Conservation (phyloP, 2,888 invertebrate species). For the Apotomis betuletana region DNA sequence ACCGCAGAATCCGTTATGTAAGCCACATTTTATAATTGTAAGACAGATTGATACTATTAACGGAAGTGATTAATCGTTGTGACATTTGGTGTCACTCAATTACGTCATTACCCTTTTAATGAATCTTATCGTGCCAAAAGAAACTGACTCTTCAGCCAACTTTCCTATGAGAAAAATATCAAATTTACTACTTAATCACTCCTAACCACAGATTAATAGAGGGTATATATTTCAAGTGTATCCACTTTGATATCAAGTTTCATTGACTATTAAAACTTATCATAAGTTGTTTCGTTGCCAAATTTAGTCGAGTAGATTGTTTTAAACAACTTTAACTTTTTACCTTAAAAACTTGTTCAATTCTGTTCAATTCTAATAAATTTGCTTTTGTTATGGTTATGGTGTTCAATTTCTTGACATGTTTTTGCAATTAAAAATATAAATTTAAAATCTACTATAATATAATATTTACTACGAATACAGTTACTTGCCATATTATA, state of each 20-base stretch:
- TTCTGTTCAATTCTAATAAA: too few relatives aligned
- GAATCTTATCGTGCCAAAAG: not conserved
- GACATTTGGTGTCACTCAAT: constrained; percentile 3
- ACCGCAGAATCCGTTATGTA: not conserved
- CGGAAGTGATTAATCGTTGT: constrained; percentile 8
- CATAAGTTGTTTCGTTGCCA: not conserved
- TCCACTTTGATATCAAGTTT: not conserved
- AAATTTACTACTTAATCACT: not conserved
- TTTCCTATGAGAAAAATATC: not conserved
- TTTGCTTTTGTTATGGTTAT: too few relatives aligned
- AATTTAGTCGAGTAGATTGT: not conserved
- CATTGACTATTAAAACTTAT: not conserved
- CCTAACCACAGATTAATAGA: not conserved
- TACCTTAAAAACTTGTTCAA: too few relatives aligned
- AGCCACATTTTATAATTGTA: constrained; percentile 1
- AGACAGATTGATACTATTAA: constrained; percentile 2
- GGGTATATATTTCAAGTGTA: not conserved
- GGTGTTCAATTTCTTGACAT: too few relatives aligned
- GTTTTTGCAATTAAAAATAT: too few relatives aligned
- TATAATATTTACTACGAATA: not conserved
- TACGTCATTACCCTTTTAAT: constrained; percentile 4
- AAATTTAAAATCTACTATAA: too few relatives aligned
- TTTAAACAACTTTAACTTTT: too few relatives aligned
- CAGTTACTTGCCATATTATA: not conserved
- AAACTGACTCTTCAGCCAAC: not conserved